Evolutionary conservation across 2,797 vertebrate species (phyloP).

Genomic region (Notolepis coatsorum): DNA sequence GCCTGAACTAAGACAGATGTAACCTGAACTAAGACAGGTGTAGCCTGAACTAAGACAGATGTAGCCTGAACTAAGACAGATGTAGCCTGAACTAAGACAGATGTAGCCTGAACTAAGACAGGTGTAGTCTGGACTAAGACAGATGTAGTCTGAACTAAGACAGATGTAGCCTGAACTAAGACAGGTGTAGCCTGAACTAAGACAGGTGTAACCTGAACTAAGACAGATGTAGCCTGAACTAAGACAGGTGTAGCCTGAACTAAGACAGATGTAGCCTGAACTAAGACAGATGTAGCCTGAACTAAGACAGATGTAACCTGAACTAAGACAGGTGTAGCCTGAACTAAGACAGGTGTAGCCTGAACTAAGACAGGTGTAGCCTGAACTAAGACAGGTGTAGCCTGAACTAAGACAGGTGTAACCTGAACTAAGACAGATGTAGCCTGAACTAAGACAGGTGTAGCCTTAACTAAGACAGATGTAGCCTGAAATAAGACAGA

Average conservation of each 20-base stretch:
- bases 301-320: too few species aligned
- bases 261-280: neutral
- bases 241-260: slow-evolving; percentile 4
- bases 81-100: neutral
- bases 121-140: too few species aligned
- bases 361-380: neutral
- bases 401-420: too few species aligned
- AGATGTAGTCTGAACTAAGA: slow-evolving; percentile 6
- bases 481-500: too few species aligned
- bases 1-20: neutral
- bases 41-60: neutral
- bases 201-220: too few species aligned
- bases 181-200: slow-evolving; percentile 12
- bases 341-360: slow-evolving; percentile 5
- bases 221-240: neutral
- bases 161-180: neutral
- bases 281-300: slow-evolving; percentile 9
- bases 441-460: neutral
- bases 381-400: slow-evolving; percentile 5
- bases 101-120: neutral
- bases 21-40: neutral
- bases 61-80: slow-evolving; percentile 1
- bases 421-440: neutral
- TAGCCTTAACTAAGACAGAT: slow-evolving; percentile 10
- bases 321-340: neutral